phyloP scores from a whole-genome alignment of 2,888 invertebrate species.

The Lydus trimaculatus region DNA sequence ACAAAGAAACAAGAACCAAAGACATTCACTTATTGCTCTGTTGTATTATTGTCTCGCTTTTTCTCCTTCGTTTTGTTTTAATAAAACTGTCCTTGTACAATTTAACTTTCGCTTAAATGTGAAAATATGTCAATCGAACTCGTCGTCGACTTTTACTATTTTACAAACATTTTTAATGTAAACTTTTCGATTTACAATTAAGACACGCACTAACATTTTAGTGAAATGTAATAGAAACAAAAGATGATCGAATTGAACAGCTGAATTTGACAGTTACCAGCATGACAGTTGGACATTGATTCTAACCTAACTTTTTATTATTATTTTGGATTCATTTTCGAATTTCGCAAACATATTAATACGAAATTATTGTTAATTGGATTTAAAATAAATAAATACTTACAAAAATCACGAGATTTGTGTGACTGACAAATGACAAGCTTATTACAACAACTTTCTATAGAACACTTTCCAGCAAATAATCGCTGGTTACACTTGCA shows the following conservation, averaged over 20 bases:
- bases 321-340: not conserved
- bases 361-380: no score
- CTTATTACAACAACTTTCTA: conserved; percentile 59
- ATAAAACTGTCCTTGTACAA: conserved; percentile 43
- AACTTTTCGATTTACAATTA: not conserved
- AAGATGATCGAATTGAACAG: not conserved
- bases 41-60: not conserved
- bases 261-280: conserved; percentile 1
- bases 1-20: not conserved
- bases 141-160: not conserved
- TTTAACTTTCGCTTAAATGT: conserved; percentile 41
- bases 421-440: conserved; percentile 56
- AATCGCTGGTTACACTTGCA: conserved; percentile 54
- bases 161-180: no score
- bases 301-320: conserved; percentile 21
- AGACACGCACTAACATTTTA: not conserved
- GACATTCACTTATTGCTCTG: not conserved
- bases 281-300: not conserved
- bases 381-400: conserved; percentile 37
- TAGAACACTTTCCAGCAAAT: conserved; percentile 56
- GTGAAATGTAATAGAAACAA: not conserved
- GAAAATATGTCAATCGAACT: conserved; percentile 17
- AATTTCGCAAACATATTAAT: not conserved
- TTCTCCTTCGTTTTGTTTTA: not conserved
- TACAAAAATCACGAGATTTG: conserved; percentile 54